Percentiles rank a stretch among this genome's conserved stretches.
Evolutionary conservation across 2,888 invertebrate species (phyloP).

Genomic region (Flexamia atlantica): DNA sequence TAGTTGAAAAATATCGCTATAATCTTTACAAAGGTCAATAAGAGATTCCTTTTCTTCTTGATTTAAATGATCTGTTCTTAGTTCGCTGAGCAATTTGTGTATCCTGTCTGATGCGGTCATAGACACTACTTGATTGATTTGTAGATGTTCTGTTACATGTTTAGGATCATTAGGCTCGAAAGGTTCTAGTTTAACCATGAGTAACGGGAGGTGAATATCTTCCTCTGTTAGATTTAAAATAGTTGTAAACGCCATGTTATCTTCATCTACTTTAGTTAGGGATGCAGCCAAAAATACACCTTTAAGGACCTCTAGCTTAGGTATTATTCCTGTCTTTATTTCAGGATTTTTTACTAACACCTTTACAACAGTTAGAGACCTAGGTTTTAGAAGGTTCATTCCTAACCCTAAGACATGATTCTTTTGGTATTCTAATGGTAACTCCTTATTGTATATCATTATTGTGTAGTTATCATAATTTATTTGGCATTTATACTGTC

Average conservation of each 20-base stretch:
- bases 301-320: neutral
- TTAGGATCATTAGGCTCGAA: neutral
- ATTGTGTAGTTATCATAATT: too few relatives aligned
- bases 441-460: too few relatives aligned
- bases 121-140: neutral
- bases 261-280: neutral
- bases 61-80: conserved; percentile 67
- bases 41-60: conserved; percentile 68
- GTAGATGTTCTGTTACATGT: neutral
- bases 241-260: neutral
- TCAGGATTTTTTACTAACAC: neutral
- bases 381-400: too few relatives aligned
- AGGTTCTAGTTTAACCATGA: neutral
- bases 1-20: conserved; percentile 60
- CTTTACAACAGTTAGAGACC: too few relatives aligned
- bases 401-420: too few relatives aligned
- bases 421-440: too few relatives aligned
- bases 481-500: too few relatives aligned
- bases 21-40: conserved; percentile 66
- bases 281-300: neutral
- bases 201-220: neutral
- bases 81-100: neutral
- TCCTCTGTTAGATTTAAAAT: neutral
- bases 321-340: neutral
- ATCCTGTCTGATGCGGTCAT: neutral